These are phyloP conservation scores for pig (Sus scrofa) DNA, from an alignment of 2,113 vertebrate species.

Conservation along the genomic window DNA sequence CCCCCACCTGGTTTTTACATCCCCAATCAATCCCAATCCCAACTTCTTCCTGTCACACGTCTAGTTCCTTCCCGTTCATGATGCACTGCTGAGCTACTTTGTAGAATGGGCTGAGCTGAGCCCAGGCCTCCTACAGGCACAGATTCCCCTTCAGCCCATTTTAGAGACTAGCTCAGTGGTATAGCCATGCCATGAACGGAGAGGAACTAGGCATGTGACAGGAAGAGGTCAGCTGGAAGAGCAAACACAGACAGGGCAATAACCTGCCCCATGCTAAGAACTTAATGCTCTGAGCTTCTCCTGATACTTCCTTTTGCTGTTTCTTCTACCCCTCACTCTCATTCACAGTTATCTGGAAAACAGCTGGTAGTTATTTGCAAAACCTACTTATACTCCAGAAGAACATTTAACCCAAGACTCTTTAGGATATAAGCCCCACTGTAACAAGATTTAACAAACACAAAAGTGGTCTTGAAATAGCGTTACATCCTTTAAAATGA, in stretches of 20 bases:
- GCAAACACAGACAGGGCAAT: background rate
- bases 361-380: conserved; percentile 55
- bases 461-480: conserved; percentile 65
- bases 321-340: background rate
- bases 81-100: background rate
- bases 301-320: background rate
- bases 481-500: conserved; percentile 65
- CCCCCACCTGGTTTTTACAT: background rate
- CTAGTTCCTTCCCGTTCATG: background rate
- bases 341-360: conserved; percentile 47
- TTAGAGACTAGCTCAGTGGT: background rate
- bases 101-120: background rate
- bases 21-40: background rate
- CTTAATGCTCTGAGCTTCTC: background rate
- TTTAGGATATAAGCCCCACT: conserved; percentile 41
- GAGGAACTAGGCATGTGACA: background rate
- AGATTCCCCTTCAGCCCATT: background rate
- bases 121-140: no score
- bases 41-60: background rate
- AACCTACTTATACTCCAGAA: conserved; percentile 31
- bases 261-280: background rate
- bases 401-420: conserved; percentile 49
- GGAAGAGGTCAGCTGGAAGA: background rate
- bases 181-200: background rate
- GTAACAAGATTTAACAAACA: conserved; percentile 71